A percentile compares a stretch with the other conserved stretches of the same genome.
These are phyloP conservation scores for Brotula barbata DNA, from an alignment of 2,797 vertebrate species.

Conservation along the genomic window DNA sequence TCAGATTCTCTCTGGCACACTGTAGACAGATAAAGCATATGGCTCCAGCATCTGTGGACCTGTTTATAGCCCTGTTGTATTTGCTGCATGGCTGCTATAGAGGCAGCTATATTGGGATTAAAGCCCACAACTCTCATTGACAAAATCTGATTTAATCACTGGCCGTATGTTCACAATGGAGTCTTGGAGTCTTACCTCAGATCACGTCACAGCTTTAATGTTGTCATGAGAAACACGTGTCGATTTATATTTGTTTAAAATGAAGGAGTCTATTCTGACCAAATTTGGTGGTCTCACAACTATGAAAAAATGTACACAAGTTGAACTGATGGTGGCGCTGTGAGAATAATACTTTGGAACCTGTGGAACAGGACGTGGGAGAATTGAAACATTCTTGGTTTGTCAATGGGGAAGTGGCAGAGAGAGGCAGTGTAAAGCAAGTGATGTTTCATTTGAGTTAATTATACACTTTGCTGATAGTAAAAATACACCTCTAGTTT, in stretches of 20 bases:
- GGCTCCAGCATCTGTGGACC: slow-evolving; percentile 73
- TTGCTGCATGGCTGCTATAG: slow-evolving; percentile 49
- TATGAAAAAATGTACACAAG: no score
- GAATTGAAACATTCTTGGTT: no score
- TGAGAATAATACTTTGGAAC: no score
- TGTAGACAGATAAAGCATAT: slow-evolving; percentile 70
- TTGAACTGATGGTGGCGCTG: no score
- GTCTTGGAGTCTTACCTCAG: slow-evolving; percentile 37
- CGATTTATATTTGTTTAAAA: background rate
- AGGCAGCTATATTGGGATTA: slow-evolving; percentile 54
- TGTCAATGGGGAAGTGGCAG: no score
- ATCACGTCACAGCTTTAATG: slow-evolving; percentile 59
- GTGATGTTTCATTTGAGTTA: no score
- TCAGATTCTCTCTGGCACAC: slow-evolving; percentile 39
- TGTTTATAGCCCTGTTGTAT: slow-evolving; percentile 55
- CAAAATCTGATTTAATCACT: slow-evolving; percentile 69
- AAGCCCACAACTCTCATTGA: slow-evolving; percentile 75
- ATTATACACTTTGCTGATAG: no score
- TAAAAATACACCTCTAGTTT: no score
- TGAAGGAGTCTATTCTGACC: no score
- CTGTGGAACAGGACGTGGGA: no score
- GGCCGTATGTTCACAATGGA: slow-evolving; percentile 65
- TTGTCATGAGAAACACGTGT: slow-evolving; percentile 17
- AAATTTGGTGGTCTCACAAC: no score
- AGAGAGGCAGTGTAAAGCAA: no score